Evolutionary conservation across 1,140 invertebrate genomes (phyloP), one percentile per base, ranked within the genome.

Genomic region (Potamilus streckersoni): DNA sequence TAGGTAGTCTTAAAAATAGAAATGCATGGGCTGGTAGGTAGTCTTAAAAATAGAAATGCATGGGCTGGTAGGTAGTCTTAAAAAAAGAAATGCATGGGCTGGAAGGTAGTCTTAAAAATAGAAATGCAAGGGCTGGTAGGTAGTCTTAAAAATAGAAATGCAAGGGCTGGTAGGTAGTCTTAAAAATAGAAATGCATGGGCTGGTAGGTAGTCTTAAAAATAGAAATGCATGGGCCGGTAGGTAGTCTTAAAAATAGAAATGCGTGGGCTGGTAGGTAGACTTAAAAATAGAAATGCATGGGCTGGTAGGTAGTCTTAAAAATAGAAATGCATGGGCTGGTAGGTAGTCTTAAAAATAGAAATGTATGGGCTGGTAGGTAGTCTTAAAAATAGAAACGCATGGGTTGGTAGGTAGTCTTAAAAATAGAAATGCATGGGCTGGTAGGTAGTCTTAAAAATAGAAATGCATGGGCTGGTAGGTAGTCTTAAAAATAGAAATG

Each of bases 391-490:
- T n/a, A n/a, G n/a, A n/a, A n/a, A n/a, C n/a, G n/a, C n/a, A n/a
- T n/a, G 93, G 75, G 93, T 93, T 55, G 93, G 93, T 88, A 87
- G 83, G 23, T 68, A 8, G 11, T 49, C 38, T 11, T 49, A 6
- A 38, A 38, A 38, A n/a, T n/a, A n/a, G n/a, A n/a, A n/a, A n/a
- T n/a, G n/a, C n/a, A n/a, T n/a, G 93, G 75, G 93, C 93, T 55
- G 93, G 93, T 88, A 87, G 83, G 23, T 68, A 8, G 11, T 49
- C 38, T 11, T 49, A 6, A n/a, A n/a, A n/a, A n/a, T n/a, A n/a
- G n/a, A n/a, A n/a, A n/a, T n/a, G n/a, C n/a, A n/a, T n/a, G 93
- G 75, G 93, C 93, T 55, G 93, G 93, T 88, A 87, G 83, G 23
- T 68, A 8, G 11, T 49, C 38, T 11, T 49, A 6, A n/a, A n/a